Evolutionary conservation across 2,797 vertebrate genomes (phyloP).

Genomic region (Clarias pachynema): DNA sequence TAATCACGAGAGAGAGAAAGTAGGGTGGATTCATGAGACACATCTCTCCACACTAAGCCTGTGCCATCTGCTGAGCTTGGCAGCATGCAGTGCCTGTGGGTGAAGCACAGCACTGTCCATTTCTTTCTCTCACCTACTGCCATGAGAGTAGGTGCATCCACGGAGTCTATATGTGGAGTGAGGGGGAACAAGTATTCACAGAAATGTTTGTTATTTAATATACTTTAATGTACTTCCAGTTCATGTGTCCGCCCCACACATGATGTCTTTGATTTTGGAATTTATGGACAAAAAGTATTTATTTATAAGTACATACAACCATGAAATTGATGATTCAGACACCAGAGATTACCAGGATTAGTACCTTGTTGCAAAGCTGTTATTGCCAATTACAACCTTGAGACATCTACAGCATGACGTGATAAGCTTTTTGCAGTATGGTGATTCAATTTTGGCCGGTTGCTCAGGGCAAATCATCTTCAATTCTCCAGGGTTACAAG

Average conservation of each 20-base stretch:
- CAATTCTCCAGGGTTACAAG: not conserved
- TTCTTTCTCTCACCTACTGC: constrained; percentile 25
- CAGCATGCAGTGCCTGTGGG: constrained; percentile 48
- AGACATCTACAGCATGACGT: not conserved
- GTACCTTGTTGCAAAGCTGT: not conserved
- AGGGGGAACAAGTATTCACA: not conserved
- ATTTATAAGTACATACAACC: not conserved
- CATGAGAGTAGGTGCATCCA: not conserved
- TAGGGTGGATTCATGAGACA: constrained; percentile 45
- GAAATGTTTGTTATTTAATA: not conserved
- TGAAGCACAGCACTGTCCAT: constrained; percentile 28
- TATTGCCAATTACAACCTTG: not conserved
- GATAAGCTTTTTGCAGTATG: not conserved
- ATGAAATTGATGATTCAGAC: not conserved
- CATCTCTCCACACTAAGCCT: constrained; percentile 50
- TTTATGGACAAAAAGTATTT: not conserved
- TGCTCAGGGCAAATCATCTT: not conserved
- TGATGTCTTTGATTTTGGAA: not conserved
- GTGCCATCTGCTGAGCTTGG: constrained; percentile 61
- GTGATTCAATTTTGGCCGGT: not conserved
- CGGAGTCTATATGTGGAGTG: not conserved
- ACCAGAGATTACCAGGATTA: not conserved
- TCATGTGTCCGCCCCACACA: not conserved
- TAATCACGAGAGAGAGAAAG: constrained; percentile 41
- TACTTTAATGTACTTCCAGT: not conserved